These are phyloP conservation scores for Oophaga sylvatica DNA, from an alignment of 2,797 vertebrate species.

Conservation along the genomic window DNA sequence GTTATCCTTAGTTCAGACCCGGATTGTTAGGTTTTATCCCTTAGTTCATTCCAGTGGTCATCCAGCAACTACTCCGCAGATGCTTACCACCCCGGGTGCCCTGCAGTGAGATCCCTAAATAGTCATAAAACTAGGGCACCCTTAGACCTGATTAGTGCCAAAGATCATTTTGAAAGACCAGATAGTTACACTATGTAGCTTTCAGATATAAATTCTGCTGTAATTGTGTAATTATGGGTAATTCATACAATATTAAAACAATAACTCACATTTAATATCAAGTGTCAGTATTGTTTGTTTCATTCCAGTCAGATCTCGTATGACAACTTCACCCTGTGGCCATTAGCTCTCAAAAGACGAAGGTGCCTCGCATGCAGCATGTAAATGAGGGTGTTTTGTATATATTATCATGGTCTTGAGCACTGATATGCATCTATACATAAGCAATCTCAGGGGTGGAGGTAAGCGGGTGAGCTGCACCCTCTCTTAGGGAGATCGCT, in stretches of 20 bases:
- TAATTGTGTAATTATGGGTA: background rate
- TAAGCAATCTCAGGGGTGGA: slow-evolving; percentile 22
- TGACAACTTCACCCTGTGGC: slow-evolving; percentile 17
- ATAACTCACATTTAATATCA: slow-evolving; percentile 33
- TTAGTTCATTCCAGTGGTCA: too few species aligned
- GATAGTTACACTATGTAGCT: background rate
- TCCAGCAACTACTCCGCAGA: too few species aligned
- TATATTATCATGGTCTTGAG: slow-evolving; percentile 17
- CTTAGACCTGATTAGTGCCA: too few species aligned
- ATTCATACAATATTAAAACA: background rate
- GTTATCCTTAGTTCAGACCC: too few species aligned
- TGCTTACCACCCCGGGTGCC: too few species aligned
- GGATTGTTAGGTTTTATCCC: too few species aligned
- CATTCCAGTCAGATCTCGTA: slow-evolving; percentile 29
- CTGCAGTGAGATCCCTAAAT: too few species aligned
- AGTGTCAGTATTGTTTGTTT: slow-evolving; percentile 14
- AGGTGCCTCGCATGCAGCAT: background rate
- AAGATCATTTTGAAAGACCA: too few species aligned
- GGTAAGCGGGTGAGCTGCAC: background rate
- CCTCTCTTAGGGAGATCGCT: background rate
- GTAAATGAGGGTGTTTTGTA: slow-evolving; percentile 38
- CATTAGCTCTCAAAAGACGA: slow-evolving; percentile 18
- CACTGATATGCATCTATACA: slow-evolving; percentile 6
- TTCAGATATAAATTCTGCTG: background rate
- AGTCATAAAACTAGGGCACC: too few species aligned